Conservation (phyloP, 2,113 vertebrate genomes). For the Salvator merianae region DNA sequence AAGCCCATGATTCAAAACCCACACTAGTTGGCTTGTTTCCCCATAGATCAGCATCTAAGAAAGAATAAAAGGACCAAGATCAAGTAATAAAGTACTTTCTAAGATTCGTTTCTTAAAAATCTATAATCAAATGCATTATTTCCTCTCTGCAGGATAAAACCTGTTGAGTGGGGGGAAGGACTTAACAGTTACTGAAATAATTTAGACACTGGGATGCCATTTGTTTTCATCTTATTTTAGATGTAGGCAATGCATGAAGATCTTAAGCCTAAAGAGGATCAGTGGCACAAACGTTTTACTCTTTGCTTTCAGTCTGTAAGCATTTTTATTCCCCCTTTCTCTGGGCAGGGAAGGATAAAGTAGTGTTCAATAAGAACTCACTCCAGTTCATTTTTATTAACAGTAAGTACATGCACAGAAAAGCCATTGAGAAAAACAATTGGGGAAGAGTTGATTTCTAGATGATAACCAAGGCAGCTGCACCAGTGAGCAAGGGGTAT, state of each 20-base stretch:
- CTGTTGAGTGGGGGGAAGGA: neutral
- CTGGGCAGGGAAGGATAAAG: neutral
- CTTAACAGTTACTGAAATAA: conserved; percentile 6
- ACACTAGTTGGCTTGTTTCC: neutral
- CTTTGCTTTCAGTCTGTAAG: neutral
- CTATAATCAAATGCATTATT: conserved; percentile 1
- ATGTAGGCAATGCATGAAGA: neutral
- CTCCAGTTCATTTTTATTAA: neutral
- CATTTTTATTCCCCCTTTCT: neutral
- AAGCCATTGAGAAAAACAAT: too few relatives aligned
- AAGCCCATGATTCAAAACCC: neutral
- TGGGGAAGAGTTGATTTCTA: neutral
- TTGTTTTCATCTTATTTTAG: neutral
- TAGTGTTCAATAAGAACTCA: neutral
- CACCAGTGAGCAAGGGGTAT: too few relatives aligned
- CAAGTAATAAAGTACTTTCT: conserved; percentile 11
- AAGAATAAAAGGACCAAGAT: neutral
- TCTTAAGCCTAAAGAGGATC: neutral
- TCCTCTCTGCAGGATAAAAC: neutral
- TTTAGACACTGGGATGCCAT: neutral
- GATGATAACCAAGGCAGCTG: too few relatives aligned
- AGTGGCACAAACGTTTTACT: neutral
- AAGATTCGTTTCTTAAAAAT: neutral
- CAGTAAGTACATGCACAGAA: neutral
- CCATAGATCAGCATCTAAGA: neutral